Conservation (phyloP, 2,113 vertebrate species). For the Paralichthys olivaceus region DNA sequence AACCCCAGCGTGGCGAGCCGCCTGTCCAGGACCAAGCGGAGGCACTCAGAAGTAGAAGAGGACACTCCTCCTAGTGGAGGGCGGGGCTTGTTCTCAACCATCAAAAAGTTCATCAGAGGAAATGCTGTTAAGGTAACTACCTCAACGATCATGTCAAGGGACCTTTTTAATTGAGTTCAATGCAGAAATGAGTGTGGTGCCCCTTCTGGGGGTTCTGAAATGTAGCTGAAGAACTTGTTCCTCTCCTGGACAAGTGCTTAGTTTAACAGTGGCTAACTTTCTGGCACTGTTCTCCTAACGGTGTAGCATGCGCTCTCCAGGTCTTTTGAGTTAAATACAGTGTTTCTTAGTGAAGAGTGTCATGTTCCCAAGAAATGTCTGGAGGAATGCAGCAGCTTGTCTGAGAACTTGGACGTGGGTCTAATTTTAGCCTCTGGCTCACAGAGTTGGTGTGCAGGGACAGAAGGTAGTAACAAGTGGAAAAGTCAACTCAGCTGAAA, state of each 20-base stretch:
- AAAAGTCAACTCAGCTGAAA: conserved; percentile 58
- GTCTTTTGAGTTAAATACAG: conserved; percentile 58
- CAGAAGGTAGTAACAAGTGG: conserved; percentile 74
- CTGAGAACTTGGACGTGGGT: conserved; percentile 72
- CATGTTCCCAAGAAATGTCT: conserved; percentile 75
- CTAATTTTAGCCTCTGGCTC: conserved; percentile 82
- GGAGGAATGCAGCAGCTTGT: conserved; percentile 80
- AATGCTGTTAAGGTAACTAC: conserved; percentile 87
- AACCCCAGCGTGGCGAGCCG: conserved; percentile 84
- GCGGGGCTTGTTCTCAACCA: conserved; percentile 81
- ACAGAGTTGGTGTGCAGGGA: conserved; percentile 72
- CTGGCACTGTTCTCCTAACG: background rate
- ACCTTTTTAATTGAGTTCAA: background rate
- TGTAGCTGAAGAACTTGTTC: background rate
- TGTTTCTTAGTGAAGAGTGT: conserved; percentile 75
- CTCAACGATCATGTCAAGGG: conserved; percentile 35
- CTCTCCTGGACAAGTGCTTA: background rate
- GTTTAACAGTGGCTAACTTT: background rate
- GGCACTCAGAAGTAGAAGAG: conserved; percentile 84
- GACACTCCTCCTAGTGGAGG: conserved; percentile 72
- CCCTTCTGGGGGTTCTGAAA: background rate
- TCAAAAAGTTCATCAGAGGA: conserved; percentile 84
- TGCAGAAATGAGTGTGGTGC: background rate
- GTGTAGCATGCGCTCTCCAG: conserved; percentile 26
- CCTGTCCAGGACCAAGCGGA: conserved; percentile 90